Evolutionary conservation across 2,113 vertebrate species (phyloP).

Genomic region (Nothoprocta pentlandii): DNA sequence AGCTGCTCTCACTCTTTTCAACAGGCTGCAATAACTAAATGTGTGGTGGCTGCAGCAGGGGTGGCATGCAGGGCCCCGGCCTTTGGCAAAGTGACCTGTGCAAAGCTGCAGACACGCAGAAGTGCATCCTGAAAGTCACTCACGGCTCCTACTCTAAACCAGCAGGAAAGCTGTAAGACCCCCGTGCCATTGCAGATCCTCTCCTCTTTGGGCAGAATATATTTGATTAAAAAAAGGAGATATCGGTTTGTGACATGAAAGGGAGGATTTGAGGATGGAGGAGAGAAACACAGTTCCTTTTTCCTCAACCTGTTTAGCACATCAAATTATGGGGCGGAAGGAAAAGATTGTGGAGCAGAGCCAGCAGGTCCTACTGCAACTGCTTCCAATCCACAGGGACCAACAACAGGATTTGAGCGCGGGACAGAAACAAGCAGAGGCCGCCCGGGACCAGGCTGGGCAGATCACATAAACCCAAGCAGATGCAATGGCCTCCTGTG

Average conservation of each 20-base stretch:
- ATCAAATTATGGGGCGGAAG: neutral
- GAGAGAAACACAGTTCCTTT: neutral
- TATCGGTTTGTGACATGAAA: neutral
- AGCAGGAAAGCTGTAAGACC: fast-evolving
- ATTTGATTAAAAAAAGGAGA: neutral
- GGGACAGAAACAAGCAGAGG: neutral
- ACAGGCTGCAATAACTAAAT: fast-evolving
- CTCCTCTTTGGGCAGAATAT: neutral
- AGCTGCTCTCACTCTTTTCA: fast-evolving
- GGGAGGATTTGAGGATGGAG: neutral
- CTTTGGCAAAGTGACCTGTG: neutral
- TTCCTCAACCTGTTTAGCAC: neutral
- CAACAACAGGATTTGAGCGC: neutral
- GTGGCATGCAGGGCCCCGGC: neutral
- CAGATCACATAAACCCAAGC: neutral
- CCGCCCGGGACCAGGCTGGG: fast-evolving
- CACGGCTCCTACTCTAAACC: neutral
- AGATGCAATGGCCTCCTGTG: fast-evolving
- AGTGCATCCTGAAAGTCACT: neutral
- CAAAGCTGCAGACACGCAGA: neutral
- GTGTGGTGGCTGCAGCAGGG: neutral
- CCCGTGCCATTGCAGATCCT: neutral
- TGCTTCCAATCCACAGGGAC: neutral
- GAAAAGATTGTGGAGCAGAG: neutral
- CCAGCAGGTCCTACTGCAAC: neutral